Evolutionary conservation across 2,888 invertebrate species (phyloP).

Genomic region (Liopterus haemorrhoidalis): DNA sequence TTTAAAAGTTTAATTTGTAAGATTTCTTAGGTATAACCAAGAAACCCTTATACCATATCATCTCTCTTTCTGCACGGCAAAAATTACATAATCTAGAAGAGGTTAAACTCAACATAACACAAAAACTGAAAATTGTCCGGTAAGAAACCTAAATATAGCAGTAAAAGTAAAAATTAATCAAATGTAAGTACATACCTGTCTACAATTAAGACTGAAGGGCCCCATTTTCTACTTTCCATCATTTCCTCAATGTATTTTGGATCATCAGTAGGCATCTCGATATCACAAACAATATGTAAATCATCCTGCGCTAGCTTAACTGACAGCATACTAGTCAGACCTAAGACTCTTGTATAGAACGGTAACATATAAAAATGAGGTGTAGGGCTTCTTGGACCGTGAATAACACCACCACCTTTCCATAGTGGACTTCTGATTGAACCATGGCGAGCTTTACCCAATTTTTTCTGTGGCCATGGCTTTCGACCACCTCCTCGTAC

Average conservation of each 20-base stretch:
- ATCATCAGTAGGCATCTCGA: conserved; percentile 81
- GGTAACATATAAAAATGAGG: conserved; percentile 93
- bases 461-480: conserved; percentile 96
- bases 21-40: conserved; percentile 1
- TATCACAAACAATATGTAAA: conserved; percentile 78
- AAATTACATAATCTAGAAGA: too few species aligned
- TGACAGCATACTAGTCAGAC: conserved; percentile 77
- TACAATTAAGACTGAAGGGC: conserved; percentile 88
- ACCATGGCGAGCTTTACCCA: conserved; percentile 85
- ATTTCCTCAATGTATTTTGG: conserved; percentile 72
- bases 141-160: conserved; percentile 3
- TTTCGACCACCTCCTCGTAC: conserved; percentile 84
- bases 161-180: conserved; percentile 7
- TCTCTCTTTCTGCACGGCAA: too few species aligned
- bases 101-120: neutral
- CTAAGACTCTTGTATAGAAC: conserved; percentile 66
- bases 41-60: conserved; percentile 1
- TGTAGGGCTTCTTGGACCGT: conserved; percentile 88
- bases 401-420: conserved; percentile 73
- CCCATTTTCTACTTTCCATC: conserved; percentile 85
- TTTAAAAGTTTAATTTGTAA: conserved; percentile 7
- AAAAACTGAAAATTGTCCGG: conserved; percentile 8
- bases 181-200: conserved; percentile 73
- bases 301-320: conserved; percentile 94
- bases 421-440: conserved; percentile 86